These are phyloP conservation scores for Melitaea athalia DNA, from an alignment of 2,888 invertebrate species.

Conservation along the genomic window DNA sequence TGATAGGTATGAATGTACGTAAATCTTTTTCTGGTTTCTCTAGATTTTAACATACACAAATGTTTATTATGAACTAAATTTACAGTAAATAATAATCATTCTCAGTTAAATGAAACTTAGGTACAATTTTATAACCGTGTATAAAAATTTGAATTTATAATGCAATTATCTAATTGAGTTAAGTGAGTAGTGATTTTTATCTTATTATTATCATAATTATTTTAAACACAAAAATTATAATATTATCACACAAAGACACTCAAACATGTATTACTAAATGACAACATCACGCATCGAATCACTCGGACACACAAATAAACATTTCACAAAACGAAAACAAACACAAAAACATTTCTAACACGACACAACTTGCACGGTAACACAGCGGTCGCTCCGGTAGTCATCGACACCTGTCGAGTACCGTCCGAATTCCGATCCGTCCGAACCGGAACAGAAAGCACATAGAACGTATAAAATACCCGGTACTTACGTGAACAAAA, in stretches of 20 bases:
- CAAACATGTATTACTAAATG: not conserved
- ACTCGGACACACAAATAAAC: constrained; percentile 29
- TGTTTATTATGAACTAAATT: not conserved
- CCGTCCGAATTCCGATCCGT: constrained; percentile 17
- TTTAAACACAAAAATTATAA: not conserved
- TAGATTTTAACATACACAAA: not conserved
- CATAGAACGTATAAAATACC: constrained; percentile 23
- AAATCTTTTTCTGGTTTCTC: not conserved
- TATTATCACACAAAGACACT: not conserved
- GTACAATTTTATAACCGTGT: too few species aligned
- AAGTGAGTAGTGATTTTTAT: too few species aligned
- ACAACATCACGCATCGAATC: constrained; percentile 7
- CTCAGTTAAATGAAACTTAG: not conserved
- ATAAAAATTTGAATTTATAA: too few species aligned
- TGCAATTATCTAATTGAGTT: not conserved
- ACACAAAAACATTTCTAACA: constrained; percentile 22
- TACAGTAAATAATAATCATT: not conserved
- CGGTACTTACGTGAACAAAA: constrained; percentile 59
- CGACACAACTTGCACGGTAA: constrained; percentile 17
- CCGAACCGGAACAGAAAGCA: constrained; percentile 19
- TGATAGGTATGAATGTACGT: too few species aligned
- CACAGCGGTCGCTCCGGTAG: constrained; percentile 12
- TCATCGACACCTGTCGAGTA: constrained; percentile 1
- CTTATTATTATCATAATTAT: too few species aligned
- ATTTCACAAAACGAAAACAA: constrained; percentile 30